A percentile compares a stretch with the other conserved stretches of the same genome.
Conservation (phyloP, 2,113 vertebrate genomes). For the Tenrec ecaudatus region DNA sequence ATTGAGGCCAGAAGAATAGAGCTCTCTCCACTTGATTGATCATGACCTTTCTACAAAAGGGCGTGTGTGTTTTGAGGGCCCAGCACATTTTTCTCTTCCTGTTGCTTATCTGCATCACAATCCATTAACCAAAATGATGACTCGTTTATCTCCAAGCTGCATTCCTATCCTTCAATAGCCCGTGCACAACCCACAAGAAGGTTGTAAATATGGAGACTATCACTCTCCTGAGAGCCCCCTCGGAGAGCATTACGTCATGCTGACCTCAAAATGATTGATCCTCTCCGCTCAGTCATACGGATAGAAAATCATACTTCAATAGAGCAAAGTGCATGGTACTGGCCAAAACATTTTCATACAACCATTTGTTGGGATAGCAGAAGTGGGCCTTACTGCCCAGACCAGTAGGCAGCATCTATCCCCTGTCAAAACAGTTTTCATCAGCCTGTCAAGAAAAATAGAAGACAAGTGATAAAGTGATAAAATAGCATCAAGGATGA, state of each 20-base stretch:
- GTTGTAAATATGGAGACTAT: neutral
- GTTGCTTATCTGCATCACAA: neutral
- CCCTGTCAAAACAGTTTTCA: slow-evolving; percentile 74
- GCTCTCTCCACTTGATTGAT: neutral
- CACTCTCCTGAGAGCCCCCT: neutral
- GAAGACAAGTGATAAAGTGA: slow-evolving; percentile 70
- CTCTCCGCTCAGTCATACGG: neutral
- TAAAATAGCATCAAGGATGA: slow-evolving; percentile 64
- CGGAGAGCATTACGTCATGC: neutral
- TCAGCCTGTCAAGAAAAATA: slow-evolving; percentile 58
- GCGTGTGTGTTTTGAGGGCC: neutral
- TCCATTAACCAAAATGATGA: slow-evolving; percentile 7
- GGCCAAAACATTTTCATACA: slow-evolving; percentile 73
- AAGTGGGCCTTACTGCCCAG: slow-evolving; percentile 64
- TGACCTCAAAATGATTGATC: neutral
- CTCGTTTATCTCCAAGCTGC: neutral
- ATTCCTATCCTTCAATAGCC: neutral
- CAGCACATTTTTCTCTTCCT: neutral
- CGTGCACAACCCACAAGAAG: neutral
- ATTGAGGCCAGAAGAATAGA: neutral
- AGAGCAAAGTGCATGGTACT: slow-evolving; percentile 53
- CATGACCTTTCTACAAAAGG: neutral
- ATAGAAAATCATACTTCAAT: slow-evolving; percentile 2
- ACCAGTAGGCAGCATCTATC: slow-evolving; percentile 72
- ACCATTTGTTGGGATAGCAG: slow-evolving; percentile 70